A percentile compares a stretch with the other conserved stretches of the same genome.
Conservation (phyloP, 1,140 invertebrate genomes). For the Bombus picipes region DNA sequence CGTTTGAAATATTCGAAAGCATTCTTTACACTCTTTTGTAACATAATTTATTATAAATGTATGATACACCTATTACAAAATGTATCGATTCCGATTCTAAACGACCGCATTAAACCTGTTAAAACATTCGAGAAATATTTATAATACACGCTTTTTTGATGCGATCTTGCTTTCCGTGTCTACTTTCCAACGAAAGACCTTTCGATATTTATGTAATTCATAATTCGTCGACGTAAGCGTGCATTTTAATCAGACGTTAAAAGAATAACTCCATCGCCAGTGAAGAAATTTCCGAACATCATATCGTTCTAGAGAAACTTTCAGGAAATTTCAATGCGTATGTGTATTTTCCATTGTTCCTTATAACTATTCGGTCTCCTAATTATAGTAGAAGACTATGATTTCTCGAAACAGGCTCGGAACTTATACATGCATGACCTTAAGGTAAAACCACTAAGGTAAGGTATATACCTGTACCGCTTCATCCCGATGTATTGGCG, state of each 20-base stretch:
- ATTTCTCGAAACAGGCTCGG: not conserved
- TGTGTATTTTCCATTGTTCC: no score
- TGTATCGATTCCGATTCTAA: no score
- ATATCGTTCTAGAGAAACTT: not conserved
- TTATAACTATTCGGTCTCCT: no score
- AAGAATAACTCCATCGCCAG: not conserved
- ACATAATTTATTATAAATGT: not conserved
- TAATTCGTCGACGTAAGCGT: not conserved
- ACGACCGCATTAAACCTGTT: not conserved
- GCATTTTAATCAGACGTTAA: not conserved
- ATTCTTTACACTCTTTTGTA: not conserved
- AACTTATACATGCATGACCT: slow-evolving; percentile 1
- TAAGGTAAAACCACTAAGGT: not conserved
- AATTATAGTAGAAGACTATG: no score
- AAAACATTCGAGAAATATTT: slow-evolving; percentile 1
- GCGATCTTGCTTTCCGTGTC: not conserved
- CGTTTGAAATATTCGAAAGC: not conserved
- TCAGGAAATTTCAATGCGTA: not conserved
- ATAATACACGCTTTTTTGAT: not conserved
- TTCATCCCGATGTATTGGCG: slow-evolving; percentile 47
- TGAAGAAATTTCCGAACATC: no score
- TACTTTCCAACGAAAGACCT: not conserved
- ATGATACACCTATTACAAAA: not conserved
- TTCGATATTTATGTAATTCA: slow-evolving; percentile 38
- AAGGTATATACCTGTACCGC: not conserved